Evolutionary conservation across 2,797 vertebrate genomes (phyloP).

Genomic region (Acomys russatus): DNA sequence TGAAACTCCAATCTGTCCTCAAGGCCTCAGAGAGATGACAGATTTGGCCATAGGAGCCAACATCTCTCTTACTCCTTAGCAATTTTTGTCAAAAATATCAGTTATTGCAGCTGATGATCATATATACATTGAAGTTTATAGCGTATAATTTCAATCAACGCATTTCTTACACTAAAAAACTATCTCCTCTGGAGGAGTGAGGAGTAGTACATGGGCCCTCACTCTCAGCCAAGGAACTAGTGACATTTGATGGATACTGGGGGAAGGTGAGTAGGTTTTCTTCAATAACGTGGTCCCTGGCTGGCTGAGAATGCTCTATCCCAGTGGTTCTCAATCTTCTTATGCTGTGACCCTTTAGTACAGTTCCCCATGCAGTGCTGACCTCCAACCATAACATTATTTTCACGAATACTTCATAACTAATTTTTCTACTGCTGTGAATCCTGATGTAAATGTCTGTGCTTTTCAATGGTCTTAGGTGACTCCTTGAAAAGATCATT

Average conservation of each 20-base stretch:
- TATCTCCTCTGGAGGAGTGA: background rate
- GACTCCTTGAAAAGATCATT: background rate
- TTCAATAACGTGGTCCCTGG: background rate
- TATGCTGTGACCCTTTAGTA: background rate
- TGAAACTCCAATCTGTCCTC: no score
- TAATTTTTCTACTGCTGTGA: background rate
- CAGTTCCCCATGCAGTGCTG: background rate
- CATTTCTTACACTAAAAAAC: slow-evolving; percentile 28
- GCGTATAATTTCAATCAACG: background rate
- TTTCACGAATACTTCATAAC: background rate
- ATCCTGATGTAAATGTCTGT: background rate
- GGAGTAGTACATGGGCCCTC: no score
- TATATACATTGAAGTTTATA: background rate
- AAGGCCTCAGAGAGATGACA: no score
- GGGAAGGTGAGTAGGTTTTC: background rate
- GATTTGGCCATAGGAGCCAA: no score
- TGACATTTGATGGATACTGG: background rate
- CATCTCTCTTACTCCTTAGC: background rate
- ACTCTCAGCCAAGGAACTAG: background rate
- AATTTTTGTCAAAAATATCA: slow-evolving; percentile 8
- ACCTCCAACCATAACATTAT: no score
- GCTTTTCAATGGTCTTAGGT: background rate
- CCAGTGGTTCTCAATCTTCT: background rate
- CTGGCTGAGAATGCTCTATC: background rate
- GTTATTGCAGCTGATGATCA: background rate